These are phyloP conservation scores for Oreortyx pictus DNA, from an alignment of 2,797 vertebrate genomes.

Conservation along the genomic window DNA sequence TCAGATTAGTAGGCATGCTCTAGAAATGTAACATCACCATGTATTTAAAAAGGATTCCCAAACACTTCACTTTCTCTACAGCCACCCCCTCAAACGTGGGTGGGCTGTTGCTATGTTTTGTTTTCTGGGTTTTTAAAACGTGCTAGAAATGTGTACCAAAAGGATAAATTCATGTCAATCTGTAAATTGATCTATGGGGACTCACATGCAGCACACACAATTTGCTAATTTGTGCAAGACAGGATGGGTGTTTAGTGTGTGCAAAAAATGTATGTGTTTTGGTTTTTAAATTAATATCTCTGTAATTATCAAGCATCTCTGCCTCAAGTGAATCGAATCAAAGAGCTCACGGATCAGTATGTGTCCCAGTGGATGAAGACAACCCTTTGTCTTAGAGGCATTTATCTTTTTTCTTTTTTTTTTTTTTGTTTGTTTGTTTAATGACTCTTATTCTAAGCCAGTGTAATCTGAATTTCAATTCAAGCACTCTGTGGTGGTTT, in stretches of 20 bases:
- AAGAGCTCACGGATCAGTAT: constrained; percentile 24
- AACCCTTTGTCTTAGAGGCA: background rate
- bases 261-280: background rate
- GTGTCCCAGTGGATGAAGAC: background rate
- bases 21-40: background rate
- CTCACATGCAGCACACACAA: background rate
- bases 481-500: background rate
- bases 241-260: background rate
- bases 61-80: background rate
- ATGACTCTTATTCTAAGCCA: background rate
- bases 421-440: background rate
- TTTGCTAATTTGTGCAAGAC: constrained; percentile 16
- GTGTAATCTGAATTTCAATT: background rate
- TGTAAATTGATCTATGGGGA: background rate
- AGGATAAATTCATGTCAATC: background rate
- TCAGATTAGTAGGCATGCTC: background rate
- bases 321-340: constrained; percentile 43
- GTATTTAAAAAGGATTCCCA: background rate
- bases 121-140: background rate
- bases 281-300: constrained; percentile 27
- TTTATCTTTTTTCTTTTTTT: background rate
- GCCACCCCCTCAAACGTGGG: background rate
- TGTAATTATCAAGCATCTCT: constrained; percentile 34
- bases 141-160: background rate
- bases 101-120: background rate